Evolutionary conservation across 2,888 invertebrate species (phyloP).

Genomic region (Notodonta ziczac): DNA sequence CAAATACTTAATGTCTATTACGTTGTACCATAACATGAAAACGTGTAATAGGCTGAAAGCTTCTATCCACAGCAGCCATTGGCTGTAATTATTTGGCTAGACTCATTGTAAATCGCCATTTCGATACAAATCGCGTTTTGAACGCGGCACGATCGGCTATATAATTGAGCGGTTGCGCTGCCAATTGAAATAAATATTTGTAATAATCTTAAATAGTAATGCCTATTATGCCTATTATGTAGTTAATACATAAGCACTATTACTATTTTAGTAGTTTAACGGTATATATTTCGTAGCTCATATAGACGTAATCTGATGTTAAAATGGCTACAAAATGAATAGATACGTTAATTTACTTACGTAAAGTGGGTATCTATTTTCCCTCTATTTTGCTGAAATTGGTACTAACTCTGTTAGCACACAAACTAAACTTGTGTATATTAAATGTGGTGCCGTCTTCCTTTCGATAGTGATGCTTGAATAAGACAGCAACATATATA

Average conservation of each 20-base stretch:
- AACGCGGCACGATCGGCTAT: slow-evolving; percentile 19
- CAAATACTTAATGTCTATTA: not conserved
- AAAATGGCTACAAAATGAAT: not conserved
- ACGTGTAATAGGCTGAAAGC: not conserved
- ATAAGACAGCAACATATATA: no score
- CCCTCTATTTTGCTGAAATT: no score
- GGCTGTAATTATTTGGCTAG: slow-evolving; percentile 31
- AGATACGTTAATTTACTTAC: not conserved
- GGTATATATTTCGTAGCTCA: slow-evolving; percentile 8
- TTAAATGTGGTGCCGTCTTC: no score
- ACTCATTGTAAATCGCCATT: slow-evolving; percentile 40
- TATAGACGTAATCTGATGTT: slow-evolving; percentile 14
- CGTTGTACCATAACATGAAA: not conserved
- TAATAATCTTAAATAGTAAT: slow-evolving; percentile 37
- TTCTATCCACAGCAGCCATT: slow-evolving; percentile 12
- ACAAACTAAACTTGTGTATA: no score
- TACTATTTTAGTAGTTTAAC: slow-evolving; percentile 30
- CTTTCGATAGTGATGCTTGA: no score
- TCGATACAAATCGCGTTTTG: slow-evolving; percentile 39
- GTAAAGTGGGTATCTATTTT: no score
- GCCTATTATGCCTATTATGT: no score
- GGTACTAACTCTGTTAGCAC: no score
- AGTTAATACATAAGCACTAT: no score
- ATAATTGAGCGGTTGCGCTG: slow-evolving; percentile 39
- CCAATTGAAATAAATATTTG: slow-evolving; percentile 34